Base-by-base conservation (phyloP, 2,113 vertebrate species). In the Rhea pennata region DNA sequence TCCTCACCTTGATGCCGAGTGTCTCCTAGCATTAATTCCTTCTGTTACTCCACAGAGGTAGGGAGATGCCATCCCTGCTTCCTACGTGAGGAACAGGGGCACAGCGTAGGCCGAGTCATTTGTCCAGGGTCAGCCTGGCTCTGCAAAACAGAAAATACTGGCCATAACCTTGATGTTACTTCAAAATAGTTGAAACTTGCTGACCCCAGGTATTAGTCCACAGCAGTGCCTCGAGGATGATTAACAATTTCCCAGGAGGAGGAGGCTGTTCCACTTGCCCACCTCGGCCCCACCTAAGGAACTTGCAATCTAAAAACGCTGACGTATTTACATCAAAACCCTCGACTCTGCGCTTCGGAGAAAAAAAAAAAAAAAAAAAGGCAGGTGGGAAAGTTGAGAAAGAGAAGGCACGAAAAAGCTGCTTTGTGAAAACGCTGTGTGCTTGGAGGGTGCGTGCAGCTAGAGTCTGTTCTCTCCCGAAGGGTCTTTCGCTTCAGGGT, bases 401-500 rank as follows among this genome's bases (percentile, higher is more conserved):
- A 90, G 48, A 87, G 72, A 19, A 73, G 53, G 61, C 58, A 44
- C 36, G 7, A 29, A 76, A 82, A 58, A 87, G 17, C 72, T 89
- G 17, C 74, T 58, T 15, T 79, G n/a, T 81, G 79, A 84, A 84
- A 73, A 19, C n/a, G 50, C 36, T 2, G 0, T 59, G 59, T 36
- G 64, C 85, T 74, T 79, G 67, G 62, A 22, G 84, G 59, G 58
- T 74, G 84, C 26, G 3, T 91, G 82, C 70, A 73, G 58, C 53
- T 54, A 56, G 77, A 79, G 59, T 39, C 89, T 74, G 46, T 69
- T 89, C 40, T 77, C 33, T 89, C 71, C 81, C 19, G 2, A 19
- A 85, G 59, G 58, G 31, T 80, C 87, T 91, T 95, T 93, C 71
- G 39, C 93, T 93, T 53, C 51, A 59, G 59, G 50, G 46, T 39